Conservation (phyloP, 2,888 invertebrate species). For the Clunio marinus region DNA sequence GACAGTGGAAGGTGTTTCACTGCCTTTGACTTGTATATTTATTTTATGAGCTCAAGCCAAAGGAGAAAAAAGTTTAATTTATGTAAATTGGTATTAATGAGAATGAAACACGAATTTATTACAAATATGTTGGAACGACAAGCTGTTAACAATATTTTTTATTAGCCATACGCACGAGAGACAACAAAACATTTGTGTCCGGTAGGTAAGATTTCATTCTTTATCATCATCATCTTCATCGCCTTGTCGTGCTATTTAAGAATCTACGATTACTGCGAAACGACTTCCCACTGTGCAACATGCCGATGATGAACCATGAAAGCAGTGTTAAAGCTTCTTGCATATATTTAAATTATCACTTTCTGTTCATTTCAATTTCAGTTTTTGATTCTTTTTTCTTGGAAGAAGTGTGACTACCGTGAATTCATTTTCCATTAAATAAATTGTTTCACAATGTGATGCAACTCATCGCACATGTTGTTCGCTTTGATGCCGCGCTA, state of each 20-base stretch:
- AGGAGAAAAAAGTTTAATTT: background rate
- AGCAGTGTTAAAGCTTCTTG: no score
- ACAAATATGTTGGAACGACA: slow-evolving; percentile 19
- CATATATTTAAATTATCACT: no score
- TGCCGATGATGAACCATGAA: no score
- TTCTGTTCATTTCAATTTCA: no score
- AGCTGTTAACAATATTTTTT: slow-evolving; percentile 28
- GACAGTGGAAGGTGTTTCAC: slow-evolving; percentile 22
- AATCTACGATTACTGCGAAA: background rate
- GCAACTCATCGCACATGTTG: slow-evolving; percentile 18
- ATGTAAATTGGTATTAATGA: slow-evolving; percentile 28
- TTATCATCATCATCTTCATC: background rate
- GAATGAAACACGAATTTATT: slow-evolving; percentile 25
- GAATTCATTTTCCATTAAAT: background rate
- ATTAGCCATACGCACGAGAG: background rate
- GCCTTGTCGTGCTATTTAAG: background rate
- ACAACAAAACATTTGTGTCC: slow-evolving; percentile 9
- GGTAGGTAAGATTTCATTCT: slow-evolving; percentile 11
- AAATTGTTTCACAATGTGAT: slow-evolving; percentile 29
- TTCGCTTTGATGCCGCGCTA: slow-evolving; percentile 7
- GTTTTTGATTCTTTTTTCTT: no score
- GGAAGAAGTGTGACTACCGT: slow-evolving; percentile 17
- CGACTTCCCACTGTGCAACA: background rate
- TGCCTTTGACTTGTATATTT: background rate
- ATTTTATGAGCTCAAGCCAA: slow-evolving; percentile 14